Evolutionary conservation across 2,797 vertebrate genomes (phyloP).

Genomic region (Arctocebus calabarensis): DNA sequence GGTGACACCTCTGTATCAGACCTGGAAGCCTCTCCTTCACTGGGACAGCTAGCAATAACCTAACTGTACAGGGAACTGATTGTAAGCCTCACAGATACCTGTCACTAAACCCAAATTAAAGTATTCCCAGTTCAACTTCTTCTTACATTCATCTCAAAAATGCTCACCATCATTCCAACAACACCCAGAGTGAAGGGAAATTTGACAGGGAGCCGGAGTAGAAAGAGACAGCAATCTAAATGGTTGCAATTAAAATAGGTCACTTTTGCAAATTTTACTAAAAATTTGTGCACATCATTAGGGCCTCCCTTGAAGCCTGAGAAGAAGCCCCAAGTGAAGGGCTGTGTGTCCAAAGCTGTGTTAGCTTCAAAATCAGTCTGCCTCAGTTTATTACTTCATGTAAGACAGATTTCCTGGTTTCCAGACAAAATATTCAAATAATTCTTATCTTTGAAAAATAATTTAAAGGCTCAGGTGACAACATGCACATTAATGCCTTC

Average conservation of each 20-base stretch:
- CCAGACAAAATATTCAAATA: slow-evolving; percentile 42
- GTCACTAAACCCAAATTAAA: slow-evolving; percentile 9
- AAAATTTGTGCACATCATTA: slow-evolving; percentile 3
- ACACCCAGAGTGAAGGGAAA: not conserved
- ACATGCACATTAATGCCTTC: slow-evolving; percentile 58
- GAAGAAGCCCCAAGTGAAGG: not conserved
- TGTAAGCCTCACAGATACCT: not conserved
- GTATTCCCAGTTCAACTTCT: slow-evolving; percentile 1
- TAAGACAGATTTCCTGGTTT: slow-evolving; percentile 18
- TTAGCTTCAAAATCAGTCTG: slow-evolving; percentile 50
- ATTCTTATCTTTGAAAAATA: slow-evolving; percentile 68
- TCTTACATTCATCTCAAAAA: not conserved
- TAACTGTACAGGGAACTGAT: not conserved
- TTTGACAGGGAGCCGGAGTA: not conserved
- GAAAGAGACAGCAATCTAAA: slow-evolving; percentile 26
- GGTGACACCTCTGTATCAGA: not conserved
- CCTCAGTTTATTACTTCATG: not conserved
- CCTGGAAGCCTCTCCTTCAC: not conserved
- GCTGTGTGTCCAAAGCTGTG: not conserved
- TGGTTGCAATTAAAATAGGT: slow-evolving; percentile 50
- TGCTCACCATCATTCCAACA: not conserved
- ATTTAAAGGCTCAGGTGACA: slow-evolving; percentile 67
- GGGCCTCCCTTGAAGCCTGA: not conserved
- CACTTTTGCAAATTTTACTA: slow-evolving; percentile 16
- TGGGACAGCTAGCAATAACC: not conserved